These are phyloP conservation scores for Malurus cyaneus DNA, from an alignment of 2,113 vertebrate species.

Conservation along the genomic window DNA sequence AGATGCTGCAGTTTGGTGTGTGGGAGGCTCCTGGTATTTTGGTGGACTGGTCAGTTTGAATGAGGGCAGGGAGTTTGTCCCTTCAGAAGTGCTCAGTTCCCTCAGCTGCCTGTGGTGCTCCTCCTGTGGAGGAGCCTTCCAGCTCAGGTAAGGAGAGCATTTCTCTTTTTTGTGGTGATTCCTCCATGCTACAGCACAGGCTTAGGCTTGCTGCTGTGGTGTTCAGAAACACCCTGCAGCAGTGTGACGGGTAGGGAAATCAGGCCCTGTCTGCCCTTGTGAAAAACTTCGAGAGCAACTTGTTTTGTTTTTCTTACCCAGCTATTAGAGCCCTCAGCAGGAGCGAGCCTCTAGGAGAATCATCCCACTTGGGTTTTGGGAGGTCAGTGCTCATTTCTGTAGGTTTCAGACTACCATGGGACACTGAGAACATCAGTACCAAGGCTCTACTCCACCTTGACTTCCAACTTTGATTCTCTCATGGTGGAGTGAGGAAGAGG, in stretches of 20 bases:
- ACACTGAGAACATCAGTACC: neutral
- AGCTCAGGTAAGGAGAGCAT: neutral
- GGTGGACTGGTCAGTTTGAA: neutral
- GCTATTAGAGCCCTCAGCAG: neutral
- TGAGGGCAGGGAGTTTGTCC: neutral
- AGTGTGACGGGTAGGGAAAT: neutral
- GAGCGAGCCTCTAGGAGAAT: neutral
- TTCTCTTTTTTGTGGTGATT: neutral
- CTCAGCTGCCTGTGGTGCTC: neutral
- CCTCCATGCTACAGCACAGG: neutral
- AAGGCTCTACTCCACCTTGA: fast-evolving
- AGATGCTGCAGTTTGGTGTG: neutral
- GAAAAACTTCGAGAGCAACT: neutral
- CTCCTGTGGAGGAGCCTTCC: neutral
- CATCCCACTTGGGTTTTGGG: neutral
- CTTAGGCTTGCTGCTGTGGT: neutral
- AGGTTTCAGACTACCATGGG: neutral
- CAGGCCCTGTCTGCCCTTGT: neutral
- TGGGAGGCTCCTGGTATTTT: neutral
- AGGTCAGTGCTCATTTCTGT: neutral
- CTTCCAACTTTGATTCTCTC: neutral
- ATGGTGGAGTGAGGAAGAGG: neutral
- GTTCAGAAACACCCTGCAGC: neutral
- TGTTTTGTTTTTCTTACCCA: neutral
- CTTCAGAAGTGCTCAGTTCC: neutral